These are phyloP conservation scores for Campylorhamphus procurvoides DNA, from an alignment of 2,113 vertebrate species.

Conservation along the genomic window DNA sequence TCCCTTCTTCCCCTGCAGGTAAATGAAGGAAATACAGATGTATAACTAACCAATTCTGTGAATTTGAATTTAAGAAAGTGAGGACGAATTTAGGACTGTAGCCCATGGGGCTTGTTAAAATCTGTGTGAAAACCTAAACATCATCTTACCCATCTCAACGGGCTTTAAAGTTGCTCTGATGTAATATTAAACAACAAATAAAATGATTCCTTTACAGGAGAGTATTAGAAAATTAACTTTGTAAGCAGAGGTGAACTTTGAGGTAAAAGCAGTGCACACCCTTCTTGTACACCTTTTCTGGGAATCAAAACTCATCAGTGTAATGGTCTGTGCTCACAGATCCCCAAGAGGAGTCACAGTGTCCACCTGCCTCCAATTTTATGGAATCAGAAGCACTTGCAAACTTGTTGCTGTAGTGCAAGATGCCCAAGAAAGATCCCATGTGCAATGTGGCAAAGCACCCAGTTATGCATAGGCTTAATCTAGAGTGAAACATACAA, in stretches of 20 bases:
- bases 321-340: rapidly evolving
- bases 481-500: background rate
- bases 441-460: background rate
- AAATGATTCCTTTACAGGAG: background rate
- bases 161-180: constrained; percentile 16
- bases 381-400: background rate
- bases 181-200: constrained; percentile 13
- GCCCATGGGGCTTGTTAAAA: constrained; percentile 9
- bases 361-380: background rate
- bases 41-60: background rate
- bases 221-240: background rate
- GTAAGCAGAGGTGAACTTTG: background rate
- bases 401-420: background rate
- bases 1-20: background rate
- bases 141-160: background rate
- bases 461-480: background rate
- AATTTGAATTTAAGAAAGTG: background rate
- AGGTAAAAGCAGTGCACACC: background rate
- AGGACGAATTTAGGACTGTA: background rate
- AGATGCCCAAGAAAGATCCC: background rate
- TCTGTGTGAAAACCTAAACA: background rate
- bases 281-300: background rate
- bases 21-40: background rate
- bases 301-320: background rate
- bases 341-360: background rate